These are phyloP conservation scores for Bufotes viridis DNA, from an alignment of 2,797 vertebrate genomes.

Conservation along the genomic window DNA sequence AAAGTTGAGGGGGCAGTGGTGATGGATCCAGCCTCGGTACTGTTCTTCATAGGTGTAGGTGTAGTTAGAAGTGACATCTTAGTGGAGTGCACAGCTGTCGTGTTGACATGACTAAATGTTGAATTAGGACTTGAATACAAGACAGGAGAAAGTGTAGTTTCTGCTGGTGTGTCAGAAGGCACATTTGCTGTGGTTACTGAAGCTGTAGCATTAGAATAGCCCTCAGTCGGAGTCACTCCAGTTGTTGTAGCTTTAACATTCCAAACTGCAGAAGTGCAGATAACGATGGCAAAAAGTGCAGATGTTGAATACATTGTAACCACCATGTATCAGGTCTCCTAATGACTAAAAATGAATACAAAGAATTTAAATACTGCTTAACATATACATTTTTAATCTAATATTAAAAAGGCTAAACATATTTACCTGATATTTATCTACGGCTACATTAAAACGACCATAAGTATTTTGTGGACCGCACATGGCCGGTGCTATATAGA, in stretches of 20 bases:
- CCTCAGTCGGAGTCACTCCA: not conserved
- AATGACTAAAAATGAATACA: not conserved
- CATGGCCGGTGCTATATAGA: no score
- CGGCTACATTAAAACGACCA: not conserved
- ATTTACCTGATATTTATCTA: not conserved
- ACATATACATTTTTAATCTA: not conserved
- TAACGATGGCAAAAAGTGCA: not conserved
- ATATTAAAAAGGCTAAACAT: not conserved
- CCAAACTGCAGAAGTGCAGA: constrained; percentile 16
- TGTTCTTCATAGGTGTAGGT: not conserved
- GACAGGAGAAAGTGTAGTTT: not conserved
- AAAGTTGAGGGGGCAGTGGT: not conserved
- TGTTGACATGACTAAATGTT: constrained; percentile 17
- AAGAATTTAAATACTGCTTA: not conserved
- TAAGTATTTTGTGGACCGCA: no score
- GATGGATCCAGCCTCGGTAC: not conserved
- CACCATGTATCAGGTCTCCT: not conserved
- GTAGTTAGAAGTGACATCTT: not conserved
- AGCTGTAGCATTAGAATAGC: not conserved
- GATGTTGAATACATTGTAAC: constrained; percentile 20
- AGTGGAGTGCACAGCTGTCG: not conserved
- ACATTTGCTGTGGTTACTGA: not conserved
- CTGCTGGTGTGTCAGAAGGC: not conserved
- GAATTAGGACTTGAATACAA: not conserved
- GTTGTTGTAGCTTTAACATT: not conserved